Evolutionary conservation across 2,888 invertebrate species (phyloP).

Genomic region (Achlya flavicornis): DNA sequence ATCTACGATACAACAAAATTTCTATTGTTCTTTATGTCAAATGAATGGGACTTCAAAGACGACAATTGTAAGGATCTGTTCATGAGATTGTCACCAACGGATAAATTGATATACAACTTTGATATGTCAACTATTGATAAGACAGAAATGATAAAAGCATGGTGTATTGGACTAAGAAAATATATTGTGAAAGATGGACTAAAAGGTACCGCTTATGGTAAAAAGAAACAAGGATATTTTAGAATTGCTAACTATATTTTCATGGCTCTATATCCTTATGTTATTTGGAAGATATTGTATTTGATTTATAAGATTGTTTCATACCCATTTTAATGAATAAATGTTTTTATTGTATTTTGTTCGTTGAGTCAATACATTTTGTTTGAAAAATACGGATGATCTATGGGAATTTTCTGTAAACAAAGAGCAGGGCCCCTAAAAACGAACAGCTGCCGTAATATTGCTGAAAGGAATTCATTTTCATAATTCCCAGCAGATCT

Average conservation of each 20-base stretch:
- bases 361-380: too few relatives aligned
- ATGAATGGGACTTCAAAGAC: conserved; percentile 20
- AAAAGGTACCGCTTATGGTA: conserved; percentile 3
- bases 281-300: too few relatives aligned
- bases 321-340: too few relatives aligned
- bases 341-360: too few relatives aligned
- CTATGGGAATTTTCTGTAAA: too few relatives aligned
- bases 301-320: too few relatives aligned
- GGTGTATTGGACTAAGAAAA: conserved; percentile 14
- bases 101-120: conserved; percentile 30
- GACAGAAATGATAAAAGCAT: conserved; percentile 9
- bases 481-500: too few relatives aligned
- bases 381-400: too few relatives aligned
- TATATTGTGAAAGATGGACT: conserved; percentile 28
- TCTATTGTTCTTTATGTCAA: conserved; percentile 21
- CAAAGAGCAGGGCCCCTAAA: too few relatives aligned
- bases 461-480: too few relatives aligned
- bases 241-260: neutral
- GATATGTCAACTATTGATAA: conserved; percentile 22
- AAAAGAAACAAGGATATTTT: neutral
- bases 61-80: conserved; percentile 13
- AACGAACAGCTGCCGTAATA: too few relatives aligned
- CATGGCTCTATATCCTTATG: neutral
- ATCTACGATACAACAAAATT: conserved; percentile 17
- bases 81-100: conserved; percentile 21